Evolutionary conservation across 1,140 invertebrate species (phyloP), one percentile per base, ranked within the genome.

Genomic region (Holcopasites calliopsidis): DNA sequence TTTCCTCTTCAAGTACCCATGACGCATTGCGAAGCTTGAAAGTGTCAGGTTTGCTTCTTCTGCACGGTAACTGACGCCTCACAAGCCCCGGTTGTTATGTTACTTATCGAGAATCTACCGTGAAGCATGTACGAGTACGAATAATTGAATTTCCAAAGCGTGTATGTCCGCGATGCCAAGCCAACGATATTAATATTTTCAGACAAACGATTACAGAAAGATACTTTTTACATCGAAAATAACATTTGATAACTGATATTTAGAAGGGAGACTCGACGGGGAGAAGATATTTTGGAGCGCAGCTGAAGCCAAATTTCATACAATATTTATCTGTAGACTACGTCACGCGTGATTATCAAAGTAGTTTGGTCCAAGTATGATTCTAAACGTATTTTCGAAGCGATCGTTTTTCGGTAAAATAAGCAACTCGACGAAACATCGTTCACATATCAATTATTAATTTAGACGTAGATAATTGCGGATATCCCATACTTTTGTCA

Each of bases 101-200:
- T n/a, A n/a, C n/a, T 47, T n/a, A 47, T 47, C 13, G 44, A n/a
- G 44, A 47, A 13, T 47, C 16, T 18, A 47, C 16, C 16, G 44
- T 47, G 44, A 47, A 18, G 44, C n/a, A 47, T 47, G 16, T 47
- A 47, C 16, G 16, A 47, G n/a, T 11, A n/a, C 44, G 44, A 47
- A n/a, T 47, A 47, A 47, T n/a, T 76, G 86, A 88, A 85, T 85
- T 90, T 89, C 82, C 69, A 81, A 82, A 77, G 61, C 52, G 70
- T 79, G 77, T 79, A 60, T 85, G 80, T 74, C 81, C 83, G 81
- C 64, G 76, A 87, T 85, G 86, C 89, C 88, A 87, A 90, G 88
- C 85, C 89, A 90, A 89, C 88, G 10, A 66, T 74, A 44, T 77
- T 76, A 69, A 57, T 68, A 65, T 68, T 76, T 70, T 55, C 10